Evolutionary conservation across 2,797 vertebrate genomes (phyloP), one percentile per base, ranked within the genome.

Genomic region (Gypaetus barbatus): DNA sequence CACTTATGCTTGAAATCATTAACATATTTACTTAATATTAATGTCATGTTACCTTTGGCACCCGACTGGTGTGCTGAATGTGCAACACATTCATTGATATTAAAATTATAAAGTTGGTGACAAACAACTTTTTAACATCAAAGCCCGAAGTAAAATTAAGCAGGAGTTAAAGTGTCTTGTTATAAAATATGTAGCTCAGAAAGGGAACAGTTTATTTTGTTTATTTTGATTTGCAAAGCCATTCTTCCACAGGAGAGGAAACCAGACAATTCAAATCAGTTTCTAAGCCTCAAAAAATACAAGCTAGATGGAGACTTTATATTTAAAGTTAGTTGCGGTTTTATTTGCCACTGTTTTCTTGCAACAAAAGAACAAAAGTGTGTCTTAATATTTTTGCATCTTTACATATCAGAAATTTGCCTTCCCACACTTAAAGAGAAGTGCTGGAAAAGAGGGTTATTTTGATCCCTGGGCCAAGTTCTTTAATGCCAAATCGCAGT

Each of bases 381-480:
- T 85, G 65, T 49, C 57, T 71, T 78, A 80, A 68, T 87, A 93
- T 88, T 91, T 90, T 79, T 93, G 35, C 51, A 66, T 93, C 76
- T 91, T 76, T 93, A 84, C 60, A 17, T 60, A 93, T 90, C 84
- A 94, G 66, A 95, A 95, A 93, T 84, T 87, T 85, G 86, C 52
- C 52, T 93, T 89, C 81, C 90, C 82, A 84, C 74, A 73, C 68
- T 82, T 79, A 80, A 76, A 93, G 87, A 95, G 54, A 92, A 94
- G 44, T 54, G 18, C 80, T 94, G 95, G 93, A 66, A 70, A 90
- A 94, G 74, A 75, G 31, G 19, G 41, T 90, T 97, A 84, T 96
- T 95, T 97, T 97, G 94, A 95, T 96, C 86, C 70, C 24, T 22
- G 24, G 75, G 90, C 95, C 96, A 96, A 95, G 77, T 95, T 95